Conservation (phyloP, 2,113 vertebrate genomes). For the Apus apus region DNA sequence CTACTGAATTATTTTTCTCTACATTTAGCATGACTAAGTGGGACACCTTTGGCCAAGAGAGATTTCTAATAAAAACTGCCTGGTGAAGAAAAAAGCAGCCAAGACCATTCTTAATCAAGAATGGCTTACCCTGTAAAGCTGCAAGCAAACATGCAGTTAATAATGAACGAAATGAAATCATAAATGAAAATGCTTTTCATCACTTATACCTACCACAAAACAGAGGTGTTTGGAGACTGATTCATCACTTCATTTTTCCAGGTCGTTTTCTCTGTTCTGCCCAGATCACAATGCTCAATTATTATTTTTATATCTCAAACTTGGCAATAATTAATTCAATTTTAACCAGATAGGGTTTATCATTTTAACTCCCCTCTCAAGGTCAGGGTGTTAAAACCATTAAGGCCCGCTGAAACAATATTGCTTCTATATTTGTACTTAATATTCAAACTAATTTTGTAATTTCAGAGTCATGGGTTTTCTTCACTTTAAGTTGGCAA, state of each 20-base stretch:
- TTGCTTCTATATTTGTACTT: neutral
- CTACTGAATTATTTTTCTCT: neutral
- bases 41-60: neutral
- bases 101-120: neutral
- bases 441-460: neutral
- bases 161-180: too few relatives aligned
- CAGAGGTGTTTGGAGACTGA: neutral
- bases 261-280: neutral
- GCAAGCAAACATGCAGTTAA: neutral
- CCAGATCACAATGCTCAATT: neutral
- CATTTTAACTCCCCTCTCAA: neutral
- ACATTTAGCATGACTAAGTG: neutral
- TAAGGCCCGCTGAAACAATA: neutral
- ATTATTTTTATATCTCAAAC: neutral
- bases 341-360: neutral
- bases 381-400: fast-evolving
- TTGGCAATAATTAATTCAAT: neutral
- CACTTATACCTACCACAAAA: neutral
- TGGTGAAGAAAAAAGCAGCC: neutral
- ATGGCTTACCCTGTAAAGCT: neutral
- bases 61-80: neutral
- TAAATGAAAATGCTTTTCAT: neutral
- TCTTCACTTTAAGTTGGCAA: neutral
- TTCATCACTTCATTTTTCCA: neutral
- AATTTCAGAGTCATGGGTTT: neutral